Conservation (phyloP, 92 coral and sea anemone genomes). For the Porites lobata region DNA sequence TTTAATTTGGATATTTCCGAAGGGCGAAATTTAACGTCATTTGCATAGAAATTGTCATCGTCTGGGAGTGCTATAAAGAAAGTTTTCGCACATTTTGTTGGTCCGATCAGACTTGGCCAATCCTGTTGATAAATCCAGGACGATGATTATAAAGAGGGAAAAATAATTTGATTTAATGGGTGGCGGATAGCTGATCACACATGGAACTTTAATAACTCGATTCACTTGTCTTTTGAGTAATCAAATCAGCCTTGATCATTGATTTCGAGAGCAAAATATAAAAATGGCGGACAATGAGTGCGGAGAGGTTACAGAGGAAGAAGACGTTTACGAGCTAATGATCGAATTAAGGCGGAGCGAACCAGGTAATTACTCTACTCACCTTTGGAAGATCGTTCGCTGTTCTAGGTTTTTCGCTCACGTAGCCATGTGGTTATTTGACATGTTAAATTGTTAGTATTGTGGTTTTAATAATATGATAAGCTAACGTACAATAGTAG, state of each 20-base stretch:
- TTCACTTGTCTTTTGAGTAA: slow-evolving; percentile 3
- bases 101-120: not conserved
- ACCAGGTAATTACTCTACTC: slow-evolving; percentile 70
- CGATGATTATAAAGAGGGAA: not conserved
- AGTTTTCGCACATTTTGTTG: slow-evolving; percentile 1
- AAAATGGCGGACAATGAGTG: slow-evolving; percentile 82
- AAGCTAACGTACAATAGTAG: not conserved
- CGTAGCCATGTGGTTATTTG: slow-evolving; percentile 58
- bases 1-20: not conserved
- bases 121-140: not conserved
- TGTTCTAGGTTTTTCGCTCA: slow-evolving; percentile 22
- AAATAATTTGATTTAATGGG: not conserved
- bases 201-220: not conserved
- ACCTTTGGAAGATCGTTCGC: not conserved
- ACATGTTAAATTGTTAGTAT: slow-evolving; percentile 31
- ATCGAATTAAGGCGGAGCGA: slow-evolving; percentile 84
- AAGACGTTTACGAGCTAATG: slow-evolving; percentile 80
- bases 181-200: slow-evolving; percentile 17
- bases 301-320: slow-evolving; percentile 59
- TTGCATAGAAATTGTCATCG: not conserved
- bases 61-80: not conserved
- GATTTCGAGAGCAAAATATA: slow-evolving; percentile 43
- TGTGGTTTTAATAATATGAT: not conserved
- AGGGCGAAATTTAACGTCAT: not conserved
- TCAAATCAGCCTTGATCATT: slow-evolving; percentile 12